phyloP scores from a whole-genome alignment of 2,113 vertebrate species.

The Lepus europaeus region DNA sequence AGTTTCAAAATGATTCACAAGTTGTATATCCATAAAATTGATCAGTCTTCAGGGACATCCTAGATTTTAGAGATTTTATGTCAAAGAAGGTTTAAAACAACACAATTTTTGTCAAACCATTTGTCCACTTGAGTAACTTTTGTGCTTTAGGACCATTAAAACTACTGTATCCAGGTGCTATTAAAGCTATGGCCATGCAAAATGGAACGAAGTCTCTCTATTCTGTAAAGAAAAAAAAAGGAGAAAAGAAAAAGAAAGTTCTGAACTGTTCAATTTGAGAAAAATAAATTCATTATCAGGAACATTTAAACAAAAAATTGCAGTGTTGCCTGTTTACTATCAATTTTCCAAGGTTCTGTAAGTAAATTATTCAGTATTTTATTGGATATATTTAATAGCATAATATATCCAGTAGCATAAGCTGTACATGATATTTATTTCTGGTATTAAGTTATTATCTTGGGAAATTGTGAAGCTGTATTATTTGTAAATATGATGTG shows the following conservation, averaged over 20 bases:
- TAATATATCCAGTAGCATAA: neutral
- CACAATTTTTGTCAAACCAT: rapidly evolving
- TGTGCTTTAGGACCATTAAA: constrained; percentile 45
- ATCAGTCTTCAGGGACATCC: neutral
- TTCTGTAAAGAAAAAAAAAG: neutral
- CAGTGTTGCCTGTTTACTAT: neutral
- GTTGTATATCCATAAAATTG: neutral
- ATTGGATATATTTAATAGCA: neutral
- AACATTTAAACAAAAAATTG: neutral
- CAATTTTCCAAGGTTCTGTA: neutral
- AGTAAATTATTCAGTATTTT: constrained; percentile 4
- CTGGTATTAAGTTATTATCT: constrained; percentile 32
- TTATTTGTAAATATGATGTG: constrained; percentile 58
- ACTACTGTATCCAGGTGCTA: neutral
- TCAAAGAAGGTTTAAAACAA: neutral
- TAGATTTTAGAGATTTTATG: constrained; percentile 21
- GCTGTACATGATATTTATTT: constrained; percentile 54
- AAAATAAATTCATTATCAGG: neutral
- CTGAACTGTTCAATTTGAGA: neutral
- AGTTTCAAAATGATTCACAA: neutral
- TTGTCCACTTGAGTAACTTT: constrained; percentile 14
- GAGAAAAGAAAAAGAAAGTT: neutral
- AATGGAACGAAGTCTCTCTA: neutral
- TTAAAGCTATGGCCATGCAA: neutral
- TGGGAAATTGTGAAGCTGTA: constrained; percentile 46